Evolutionary conservation across 2,113 vertebrate species (phyloP).

Genomic region (Gymnarchus niloticus): DNA sequence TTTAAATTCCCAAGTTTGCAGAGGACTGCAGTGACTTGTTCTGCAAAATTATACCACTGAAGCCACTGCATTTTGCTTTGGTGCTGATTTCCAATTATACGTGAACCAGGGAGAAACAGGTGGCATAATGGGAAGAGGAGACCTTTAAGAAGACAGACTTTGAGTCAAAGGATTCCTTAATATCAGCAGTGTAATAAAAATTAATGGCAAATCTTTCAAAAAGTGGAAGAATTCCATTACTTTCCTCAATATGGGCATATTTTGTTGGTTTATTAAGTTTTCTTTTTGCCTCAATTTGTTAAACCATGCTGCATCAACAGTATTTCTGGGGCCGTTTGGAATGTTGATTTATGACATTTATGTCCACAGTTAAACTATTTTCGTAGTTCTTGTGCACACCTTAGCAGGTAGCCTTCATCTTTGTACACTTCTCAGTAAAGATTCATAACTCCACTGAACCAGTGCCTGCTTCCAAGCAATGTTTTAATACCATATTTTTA

Average conservation of each 20-base stretch:
- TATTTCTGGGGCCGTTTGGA: background rate
- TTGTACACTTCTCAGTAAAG: background rate
- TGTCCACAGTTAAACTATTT: no score
- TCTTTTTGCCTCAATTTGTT: background rate
- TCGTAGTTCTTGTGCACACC: background rate
- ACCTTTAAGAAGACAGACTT: background rate
- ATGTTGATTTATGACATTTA: background rate
- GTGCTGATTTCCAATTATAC: conserved; percentile 13
- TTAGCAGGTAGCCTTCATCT: background rate
- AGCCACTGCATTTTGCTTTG: conserved; percentile 19
- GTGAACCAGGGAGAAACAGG: background rate
- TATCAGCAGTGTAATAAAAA: conserved; percentile 12
- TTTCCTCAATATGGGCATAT: background rate
- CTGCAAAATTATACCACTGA: conserved; percentile 25
- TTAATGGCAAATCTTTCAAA: background rate
- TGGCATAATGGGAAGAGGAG: background rate
- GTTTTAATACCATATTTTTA: background rate
- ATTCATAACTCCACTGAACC: background rate
- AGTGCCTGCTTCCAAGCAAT: background rate
- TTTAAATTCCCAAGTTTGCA: conserved; percentile 16
- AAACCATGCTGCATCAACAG: background rate
- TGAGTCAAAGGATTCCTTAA: background rate
- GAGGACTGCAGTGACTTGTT: conserved; percentile 17
- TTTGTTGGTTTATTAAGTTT: no score
- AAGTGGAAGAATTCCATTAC: background rate